A percentile compares a stretch with the other conserved stretches of the same genome.
phyloP scores from a whole-genome alignment of 2,113 vertebrate species.

The Seriola aureovittata region DNA sequence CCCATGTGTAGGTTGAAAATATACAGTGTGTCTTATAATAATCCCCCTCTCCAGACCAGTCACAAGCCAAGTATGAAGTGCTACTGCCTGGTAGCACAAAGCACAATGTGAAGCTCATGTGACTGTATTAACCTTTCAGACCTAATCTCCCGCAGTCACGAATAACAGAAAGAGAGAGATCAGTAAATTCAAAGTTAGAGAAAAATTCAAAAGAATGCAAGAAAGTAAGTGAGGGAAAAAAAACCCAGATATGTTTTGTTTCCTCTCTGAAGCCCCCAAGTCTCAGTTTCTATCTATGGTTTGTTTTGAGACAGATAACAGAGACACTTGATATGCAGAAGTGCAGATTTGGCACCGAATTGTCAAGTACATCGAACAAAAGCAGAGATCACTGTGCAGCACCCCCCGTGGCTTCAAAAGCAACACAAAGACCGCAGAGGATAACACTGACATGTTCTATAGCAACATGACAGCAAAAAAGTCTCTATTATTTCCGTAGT shows the following conservation, averaged over 20 bases:
- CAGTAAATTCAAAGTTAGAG: slow-evolving; percentile 36
- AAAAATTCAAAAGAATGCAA: slow-evolving; percentile 39
- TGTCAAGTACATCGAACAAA: slow-evolving; percentile 64
- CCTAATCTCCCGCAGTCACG: slow-evolving; percentile 75
- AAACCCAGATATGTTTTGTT: slow-evolving; percentile 34
- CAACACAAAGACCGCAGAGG: slow-evolving; percentile 57
- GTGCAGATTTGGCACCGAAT: slow-evolving; percentile 49
- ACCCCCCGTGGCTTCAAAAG: slow-evolving; percentile 54
- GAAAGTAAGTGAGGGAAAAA: slow-evolving; percentile 37
- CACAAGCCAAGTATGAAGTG: slow-evolving; percentile 72
- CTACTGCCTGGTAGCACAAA: slow-evolving; percentile 75
- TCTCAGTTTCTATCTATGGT: slow-evolving; percentile 52
- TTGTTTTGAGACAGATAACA: slow-evolving; percentile 61
- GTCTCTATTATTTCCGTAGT: slow-evolving; percentile 42
- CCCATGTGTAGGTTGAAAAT: not conserved
- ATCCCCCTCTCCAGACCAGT: slow-evolving; percentile 63
- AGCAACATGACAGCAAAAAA: slow-evolving; percentile 51
- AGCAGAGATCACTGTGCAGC: slow-evolving; percentile 38
- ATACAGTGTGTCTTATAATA: slow-evolving; percentile 41
- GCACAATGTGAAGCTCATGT: slow-evolving; percentile 82
- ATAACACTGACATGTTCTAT: slow-evolving; percentile 49
- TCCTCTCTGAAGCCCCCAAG: slow-evolving; percentile 46
- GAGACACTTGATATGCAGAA: slow-evolving; percentile 54
- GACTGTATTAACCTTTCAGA: slow-evolving; percentile 80
- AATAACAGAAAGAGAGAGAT: slow-evolving; percentile 53